These are phyloP conservation scores for Euwallacea similis DNA, from an alignment of 1,140 invertebrate species.

Conservation along the genomic window DNA sequence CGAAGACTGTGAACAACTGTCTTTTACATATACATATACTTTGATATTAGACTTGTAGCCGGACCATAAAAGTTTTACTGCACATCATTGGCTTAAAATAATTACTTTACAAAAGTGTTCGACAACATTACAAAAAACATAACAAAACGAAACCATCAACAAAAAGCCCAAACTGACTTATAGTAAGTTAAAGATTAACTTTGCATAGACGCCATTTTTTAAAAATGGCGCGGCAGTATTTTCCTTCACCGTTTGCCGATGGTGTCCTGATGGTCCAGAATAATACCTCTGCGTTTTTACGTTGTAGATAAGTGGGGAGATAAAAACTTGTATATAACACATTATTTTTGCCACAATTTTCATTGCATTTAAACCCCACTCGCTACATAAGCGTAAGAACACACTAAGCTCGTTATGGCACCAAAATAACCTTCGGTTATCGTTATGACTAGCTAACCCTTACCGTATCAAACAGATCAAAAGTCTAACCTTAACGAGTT, in stretches of 20 bases:
- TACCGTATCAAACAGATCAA: constrained; percentile 19
- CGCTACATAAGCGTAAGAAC: background rate
- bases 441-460: constrained; percentile 26
- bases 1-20: no score
- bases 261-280: constrained; percentile 25
- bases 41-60: no score
- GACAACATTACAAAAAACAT: background rate
- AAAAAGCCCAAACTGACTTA: constrained; percentile 17
- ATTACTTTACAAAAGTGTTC: background rate
- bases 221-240: constrained; percentile 37
- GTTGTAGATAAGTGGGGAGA: background rate
- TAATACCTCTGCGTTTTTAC: background rate
- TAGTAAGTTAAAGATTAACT: constrained; percentile 16
- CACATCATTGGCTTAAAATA: no score
- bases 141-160: background rate
- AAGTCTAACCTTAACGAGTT: constrained; percentile 13
- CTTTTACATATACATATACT: no score
- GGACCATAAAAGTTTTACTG: no score
- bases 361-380: background rate
- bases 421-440: constrained; percentile 29
- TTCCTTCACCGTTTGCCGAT: constrained; percentile 10
- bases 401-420: constrained; percentile 23
- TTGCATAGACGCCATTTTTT: constrained; percentile 33
- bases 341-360: background rate
- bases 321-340: background rate